Conservation (phyloP, 1,140 invertebrate species). For the Drosophila melanica region DNA sequence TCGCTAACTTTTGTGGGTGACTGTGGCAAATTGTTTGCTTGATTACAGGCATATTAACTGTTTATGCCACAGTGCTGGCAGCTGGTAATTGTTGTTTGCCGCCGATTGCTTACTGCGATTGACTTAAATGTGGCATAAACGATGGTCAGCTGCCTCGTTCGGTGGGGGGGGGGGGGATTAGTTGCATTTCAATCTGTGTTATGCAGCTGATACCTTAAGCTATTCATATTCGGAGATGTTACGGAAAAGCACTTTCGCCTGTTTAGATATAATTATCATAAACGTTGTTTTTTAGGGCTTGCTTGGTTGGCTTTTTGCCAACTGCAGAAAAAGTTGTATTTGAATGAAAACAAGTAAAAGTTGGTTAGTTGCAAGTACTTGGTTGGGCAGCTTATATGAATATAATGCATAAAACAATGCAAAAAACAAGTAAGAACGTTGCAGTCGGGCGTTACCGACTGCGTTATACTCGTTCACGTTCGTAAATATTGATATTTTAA, state of each 20-base stretch:
- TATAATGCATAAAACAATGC: too few species aligned
- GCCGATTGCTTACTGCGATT: constrained; percentile 20
- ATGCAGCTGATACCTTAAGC: constrained; percentile 13
- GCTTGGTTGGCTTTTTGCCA: not conserved
- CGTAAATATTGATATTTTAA: too few species aligned
- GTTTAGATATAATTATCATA: not conserved
- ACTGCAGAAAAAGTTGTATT: too few species aligned
- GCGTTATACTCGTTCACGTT: too few species aligned
- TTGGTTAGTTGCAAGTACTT: too few species aligned
- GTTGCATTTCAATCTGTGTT: not conserved
- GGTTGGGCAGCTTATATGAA: too few species aligned
- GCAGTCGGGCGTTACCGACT: too few species aligned
- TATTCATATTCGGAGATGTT: not conserved
- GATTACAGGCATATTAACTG: constrained; percentile 64
- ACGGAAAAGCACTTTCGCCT: constrained; percentile 26
- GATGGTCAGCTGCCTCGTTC: constrained; percentile 4
- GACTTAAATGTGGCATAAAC: constrained; percentile 54
- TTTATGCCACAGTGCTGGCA: constrained; percentile 40
- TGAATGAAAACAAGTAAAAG: too few species aligned
- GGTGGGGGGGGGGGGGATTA: not conserved
- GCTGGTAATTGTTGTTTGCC: constrained; percentile 16
- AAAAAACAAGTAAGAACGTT: too few species aligned
- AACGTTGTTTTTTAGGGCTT: not conserved
- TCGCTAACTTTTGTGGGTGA: constrained; percentile 61
- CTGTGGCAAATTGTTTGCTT: constrained; percentile 70